Evolutionary conservation across 2,888 invertebrate genomes (phyloP), one percentile per base, ranked within the genome.

Genomic region (Cistogaster globosa): DNA sequence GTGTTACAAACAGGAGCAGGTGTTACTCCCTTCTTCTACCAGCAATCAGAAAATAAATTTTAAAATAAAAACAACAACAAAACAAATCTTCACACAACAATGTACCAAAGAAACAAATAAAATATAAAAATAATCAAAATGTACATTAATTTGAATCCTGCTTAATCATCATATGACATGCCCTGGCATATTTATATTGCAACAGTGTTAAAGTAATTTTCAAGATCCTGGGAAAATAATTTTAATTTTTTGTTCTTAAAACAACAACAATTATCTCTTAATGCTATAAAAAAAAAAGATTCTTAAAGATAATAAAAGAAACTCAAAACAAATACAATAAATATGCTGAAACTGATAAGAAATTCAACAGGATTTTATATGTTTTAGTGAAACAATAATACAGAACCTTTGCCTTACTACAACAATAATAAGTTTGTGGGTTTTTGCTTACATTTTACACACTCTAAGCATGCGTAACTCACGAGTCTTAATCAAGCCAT

Each of bases 381-480:
- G n/a, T 48, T 48, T 48, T 16, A 42, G 12, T 42, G 12, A 42
- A 12, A 12, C 11, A 42, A 42, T 7, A 42, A 12, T 42, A 42
- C 42, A 42, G 11, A 12, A 6, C 42, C 42, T 42, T 42, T 42
- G 42, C 12, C 6, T 8, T 5, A 32, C 42, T 42, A 42, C 42
- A 42, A 42, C 42, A 42, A 12, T 1, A 32, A 32, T 7, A 7
- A 32, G 32, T 26, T 16, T 51, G 4, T 18, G 20, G 16, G 68
- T 68, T 36, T n/a, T 5, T 20, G 18, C 26, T 60, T 42, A 60
- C 55, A 26, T 22, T 8, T n/a, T 32, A 71, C 78, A 63, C 77
- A 83, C 78, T 87, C 82, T 86, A 62, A 36, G 86, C 87, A 87
- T 87, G 87, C 83, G 81, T 62, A 87, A 81, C 76, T 58, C 87